phyloP scores from a whole-genome alignment of 2,113 vertebrate species.

The Columbina picui region DNA sequence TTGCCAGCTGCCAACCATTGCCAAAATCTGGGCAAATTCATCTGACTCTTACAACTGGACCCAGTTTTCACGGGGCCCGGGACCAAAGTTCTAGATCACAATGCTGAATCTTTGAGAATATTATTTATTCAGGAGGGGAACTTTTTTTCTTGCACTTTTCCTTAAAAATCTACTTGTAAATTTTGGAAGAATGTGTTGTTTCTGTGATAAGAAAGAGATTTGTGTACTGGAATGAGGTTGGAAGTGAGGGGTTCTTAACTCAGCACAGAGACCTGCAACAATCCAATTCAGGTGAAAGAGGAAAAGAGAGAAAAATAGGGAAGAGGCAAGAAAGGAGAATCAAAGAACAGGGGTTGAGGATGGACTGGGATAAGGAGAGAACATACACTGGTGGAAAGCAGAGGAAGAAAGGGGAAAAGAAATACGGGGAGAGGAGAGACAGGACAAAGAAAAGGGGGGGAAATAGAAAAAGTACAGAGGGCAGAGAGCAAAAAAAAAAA shows the following conservation, averaged over 20 bases:
- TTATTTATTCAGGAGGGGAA: neutral
- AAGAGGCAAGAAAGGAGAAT: neutral
- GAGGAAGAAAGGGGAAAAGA: constrained; percentile 17
- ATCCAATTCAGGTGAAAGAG: neutral
- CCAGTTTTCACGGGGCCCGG: neutral
- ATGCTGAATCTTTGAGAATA: neutral
- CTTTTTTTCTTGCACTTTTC: neutral
- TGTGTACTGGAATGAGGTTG: neutral
- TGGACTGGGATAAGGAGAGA: neutral
- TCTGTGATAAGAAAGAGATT: neutral
- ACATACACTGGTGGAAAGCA: neutral
- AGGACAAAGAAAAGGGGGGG: constrained; percentile 36
- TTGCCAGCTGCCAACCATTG: neutral
- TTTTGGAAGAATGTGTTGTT: neutral
- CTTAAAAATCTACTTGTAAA: neutral
- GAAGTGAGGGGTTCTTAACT: neutral
- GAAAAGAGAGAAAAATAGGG: neutral
- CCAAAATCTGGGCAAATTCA: constrained; percentile 24
- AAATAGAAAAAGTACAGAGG: constrained; percentile 54
- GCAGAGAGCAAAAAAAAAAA: constrained; percentile 31
- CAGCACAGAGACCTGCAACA: neutral
- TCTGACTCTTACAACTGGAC: neutral
- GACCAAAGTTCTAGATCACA: neutral
- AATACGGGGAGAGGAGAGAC: neutral
- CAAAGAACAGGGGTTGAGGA: neutral